A percentile compares a stretch with the other conserved stretches of the same genome.
These are phyloP conservation scores for Gymnobelideus leadbeateri DNA, from an alignment of 2,113 vertebrate species.

Conservation along the genomic window DNA sequence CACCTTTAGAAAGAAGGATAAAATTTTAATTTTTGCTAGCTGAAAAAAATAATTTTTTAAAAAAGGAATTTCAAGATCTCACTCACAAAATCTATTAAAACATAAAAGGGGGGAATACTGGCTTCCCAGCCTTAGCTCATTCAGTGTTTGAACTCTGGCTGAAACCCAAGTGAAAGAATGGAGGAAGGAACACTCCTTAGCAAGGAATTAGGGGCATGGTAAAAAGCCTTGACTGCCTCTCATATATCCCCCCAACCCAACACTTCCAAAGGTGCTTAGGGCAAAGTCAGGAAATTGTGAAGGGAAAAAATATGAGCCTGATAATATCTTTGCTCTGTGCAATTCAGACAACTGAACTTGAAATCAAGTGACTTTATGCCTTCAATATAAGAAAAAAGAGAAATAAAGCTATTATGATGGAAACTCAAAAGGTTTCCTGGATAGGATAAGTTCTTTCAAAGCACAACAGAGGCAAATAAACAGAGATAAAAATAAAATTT, in stretches of 20 bases:
- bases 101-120: too few species aligned
- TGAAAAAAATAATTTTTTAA: too few species aligned
- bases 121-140: not conserved
- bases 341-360: not conserved
- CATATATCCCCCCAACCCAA: not conserved
- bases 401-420: too few species aligned
- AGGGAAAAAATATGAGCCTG: not conserved
- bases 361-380: too few species aligned
- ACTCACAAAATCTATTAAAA: too few species aligned
- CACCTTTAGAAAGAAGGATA: not conserved
- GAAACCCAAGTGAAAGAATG: not conserved
- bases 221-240: not conserved
- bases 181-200: not conserved
- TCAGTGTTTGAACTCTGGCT: not conserved
- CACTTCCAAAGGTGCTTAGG: not conserved
- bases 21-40: too few species aligned
- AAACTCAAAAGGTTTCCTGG: too few species aligned
- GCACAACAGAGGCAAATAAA: too few species aligned
- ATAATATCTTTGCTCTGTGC: not conserved
- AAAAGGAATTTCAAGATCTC: too few species aligned
- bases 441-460: too few species aligned
- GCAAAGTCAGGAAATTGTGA: not conserved
- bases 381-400: too few species aligned
- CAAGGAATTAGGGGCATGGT: not conserved
- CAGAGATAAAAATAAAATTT: too few species aligned